Evolutionary conservation across 53 echinoderm and acorn worm genomes (phyloP), one percentile per base, ranked within the genome.

Genomic region (Glandiceps talaboti): DNA sequence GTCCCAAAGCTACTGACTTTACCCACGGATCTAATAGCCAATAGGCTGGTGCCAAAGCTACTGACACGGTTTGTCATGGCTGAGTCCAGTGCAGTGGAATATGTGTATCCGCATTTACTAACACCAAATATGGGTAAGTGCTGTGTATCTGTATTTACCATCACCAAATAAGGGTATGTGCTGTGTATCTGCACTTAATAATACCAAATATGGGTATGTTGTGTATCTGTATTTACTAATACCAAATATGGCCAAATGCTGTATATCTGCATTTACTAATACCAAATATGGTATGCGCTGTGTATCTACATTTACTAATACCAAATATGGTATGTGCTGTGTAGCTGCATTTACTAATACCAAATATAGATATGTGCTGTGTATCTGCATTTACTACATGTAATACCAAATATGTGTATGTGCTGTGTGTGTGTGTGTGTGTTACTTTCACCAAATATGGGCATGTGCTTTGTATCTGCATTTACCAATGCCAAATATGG

Each of bases 21-120:
- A 33, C 99, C 93, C 1, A 77, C 85, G 26, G 83, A 86, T 82
- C 82, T 99, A 79, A 86, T 94, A 14, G 99, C 99, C 74, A 86
- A 88, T 14, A 81, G 93, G 28, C 86, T 99, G 72, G 83, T 86
- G 1, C 89, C 93, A 1, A 83, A 91, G 64, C 89, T 99, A 27
- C 79, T 94, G 20, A 89, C 85, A 26, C 93, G 99, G 74, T 99
- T 99, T 75, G 97, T 90, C 31, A 91, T 99, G 87, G 99, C 93
- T 30, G 99, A 99, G 81, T 91, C 93, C 0, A 79, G 86, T 26
- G 99, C 93, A 0, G 91, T 93, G 28, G 78, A 81, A 29, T 78
- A 82, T 76, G 84, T 99, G 31, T 86, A 93, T 75, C 93, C 93
- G 1, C 99, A 99, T 81, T 82, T 94, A 12, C 87, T 99, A 28